A percentile compares a stretch with the other conserved stretches of the same genome.
Evolutionary conservation across 2,888 invertebrate species (phyloP).

Genomic region (Polyommatus icarus): DNA sequence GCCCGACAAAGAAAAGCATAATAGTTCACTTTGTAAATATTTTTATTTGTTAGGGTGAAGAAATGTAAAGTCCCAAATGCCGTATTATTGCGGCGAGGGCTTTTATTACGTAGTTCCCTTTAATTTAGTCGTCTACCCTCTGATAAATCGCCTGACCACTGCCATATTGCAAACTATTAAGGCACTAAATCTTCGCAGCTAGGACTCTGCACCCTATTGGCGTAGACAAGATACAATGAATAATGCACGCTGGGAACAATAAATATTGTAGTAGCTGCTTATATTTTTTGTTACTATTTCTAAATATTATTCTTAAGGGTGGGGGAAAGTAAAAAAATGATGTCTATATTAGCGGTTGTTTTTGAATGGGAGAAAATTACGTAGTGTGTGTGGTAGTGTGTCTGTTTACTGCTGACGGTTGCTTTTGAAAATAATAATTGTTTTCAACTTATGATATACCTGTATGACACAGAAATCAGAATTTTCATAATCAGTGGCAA

Average conservation of each 20-base stretch:
- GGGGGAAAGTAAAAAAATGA: background rate
- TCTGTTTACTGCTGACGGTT: background rate
- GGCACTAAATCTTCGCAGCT: conserved; percentile 65
- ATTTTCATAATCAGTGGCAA: background rate
- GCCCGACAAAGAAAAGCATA: no score
- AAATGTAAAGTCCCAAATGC: conserved; percentile 36
- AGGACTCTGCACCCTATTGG: conserved; percentile 3
- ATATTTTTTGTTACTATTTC: background rate
- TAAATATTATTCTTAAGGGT: background rate
- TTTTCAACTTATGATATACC: background rate
- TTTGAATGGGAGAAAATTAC: no score
- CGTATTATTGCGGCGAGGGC: conserved; percentile 39
- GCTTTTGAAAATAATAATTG: background rate
- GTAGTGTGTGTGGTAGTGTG: no score
- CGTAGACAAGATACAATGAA: conserved; percentile 22
- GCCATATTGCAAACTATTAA: conserved; percentile 68
- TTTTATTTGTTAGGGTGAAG: background rate
- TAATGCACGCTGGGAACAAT: background rate
- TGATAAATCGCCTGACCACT: conserved; percentile 60
- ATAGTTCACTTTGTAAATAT: background rate
- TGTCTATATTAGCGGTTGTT: no score
- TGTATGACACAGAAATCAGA: background rate
- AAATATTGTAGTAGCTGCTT: background rate
- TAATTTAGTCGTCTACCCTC: conserved; percentile 56
- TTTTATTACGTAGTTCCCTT: conserved; percentile 53